A percentile compares a stretch with the other conserved stretches of the same genome.
Evolutionary conservation across 2,888 invertebrate species (phyloP).

Genomic region (Lepidochrysops patricia): DNA sequence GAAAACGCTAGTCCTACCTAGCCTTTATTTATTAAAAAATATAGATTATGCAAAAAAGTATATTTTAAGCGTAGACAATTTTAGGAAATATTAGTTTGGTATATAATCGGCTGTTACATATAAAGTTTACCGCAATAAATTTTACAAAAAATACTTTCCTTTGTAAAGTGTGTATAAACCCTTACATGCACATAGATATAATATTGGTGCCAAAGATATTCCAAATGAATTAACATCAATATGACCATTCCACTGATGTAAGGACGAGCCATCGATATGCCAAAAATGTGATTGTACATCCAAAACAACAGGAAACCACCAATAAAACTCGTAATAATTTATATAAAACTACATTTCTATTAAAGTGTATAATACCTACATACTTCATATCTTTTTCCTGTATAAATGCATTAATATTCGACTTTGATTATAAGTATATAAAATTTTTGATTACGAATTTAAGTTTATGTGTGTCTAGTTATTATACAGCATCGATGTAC

Average conservation of each 20-base stretch:
- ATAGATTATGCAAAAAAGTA: not conserved
- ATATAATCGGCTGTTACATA: not conserved
- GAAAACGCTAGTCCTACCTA: not conserved
- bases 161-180: slow-evolving; percentile 5
- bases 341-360: not conserved
- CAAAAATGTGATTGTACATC: slow-evolving; percentile 45
- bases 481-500: not conserved
- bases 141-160: not conserved
- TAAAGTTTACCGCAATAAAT: not conserved
- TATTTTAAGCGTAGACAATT: not conserved
- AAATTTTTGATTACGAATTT: too few species aligned
- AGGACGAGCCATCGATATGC: slow-evolving; percentile 56
- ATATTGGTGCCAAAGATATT: slow-evolving; percentile 72
- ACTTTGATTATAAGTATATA: too few species aligned
- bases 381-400: too few species aligned
- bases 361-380: too few species aligned
- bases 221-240: slow-evolving; percentile 61
- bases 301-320: slow-evolving; percentile 22
- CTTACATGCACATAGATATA: slow-evolving; percentile 40
- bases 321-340: not conserved
- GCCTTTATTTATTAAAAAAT: not conserved
- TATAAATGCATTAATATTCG: too few species aligned
- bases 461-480: slow-evolving; percentile 1
- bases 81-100: not conserved
- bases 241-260: slow-evolving; percentile 57